Percentiles rank a stretch among this genome's conserved stretches.
These are phyloP conservation scores for Echinops telfairi DNA, from an alignment of 2,113 vertebrate genomes.

Conservation along the genomic window DNA sequence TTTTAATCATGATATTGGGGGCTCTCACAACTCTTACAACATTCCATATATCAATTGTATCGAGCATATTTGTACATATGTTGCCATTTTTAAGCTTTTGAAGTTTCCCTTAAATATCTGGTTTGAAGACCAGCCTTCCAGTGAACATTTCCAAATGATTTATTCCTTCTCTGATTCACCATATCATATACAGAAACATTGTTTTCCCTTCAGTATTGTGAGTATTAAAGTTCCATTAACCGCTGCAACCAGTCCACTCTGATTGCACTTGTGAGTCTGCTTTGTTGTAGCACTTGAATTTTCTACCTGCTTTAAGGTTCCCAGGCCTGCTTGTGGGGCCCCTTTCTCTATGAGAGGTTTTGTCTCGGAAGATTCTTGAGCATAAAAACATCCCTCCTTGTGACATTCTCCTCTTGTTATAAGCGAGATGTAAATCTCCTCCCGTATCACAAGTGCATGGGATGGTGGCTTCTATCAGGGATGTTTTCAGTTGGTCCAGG, in stretches of 20 bases:
- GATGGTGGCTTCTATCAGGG: neutral
- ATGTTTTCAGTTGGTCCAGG: neutral
- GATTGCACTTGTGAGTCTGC: neutral
- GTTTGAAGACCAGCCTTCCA: neutral
- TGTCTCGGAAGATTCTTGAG: neutral
- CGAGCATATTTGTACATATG: too few species aligned
- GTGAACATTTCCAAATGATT: conserved; percentile 37
- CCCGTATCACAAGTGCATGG: neutral
- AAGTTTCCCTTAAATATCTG: neutral
- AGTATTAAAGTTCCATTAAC: conserved; percentile 45
- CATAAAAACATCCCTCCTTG: neutral
- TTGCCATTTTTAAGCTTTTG: too few species aligned
- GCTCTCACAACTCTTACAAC: too few species aligned
- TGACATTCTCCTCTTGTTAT: neutral
- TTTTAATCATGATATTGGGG: too few species aligned
- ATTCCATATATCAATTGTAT: too few species aligned
- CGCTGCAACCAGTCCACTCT: conserved; percentile 2
- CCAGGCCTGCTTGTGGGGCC: too few species aligned
- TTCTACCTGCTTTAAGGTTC: too few species aligned
- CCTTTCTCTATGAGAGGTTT: too few species aligned
- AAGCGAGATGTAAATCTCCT: neutral
- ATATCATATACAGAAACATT: neutral
- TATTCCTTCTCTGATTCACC: conserved; percentile 23
- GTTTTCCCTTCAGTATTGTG: neutral
- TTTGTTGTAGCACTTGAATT: too few species aligned